phyloP scores from a whole-genome alignment of 53 echinoderm and acorn worm species.

The Henricia sp. region DNA sequence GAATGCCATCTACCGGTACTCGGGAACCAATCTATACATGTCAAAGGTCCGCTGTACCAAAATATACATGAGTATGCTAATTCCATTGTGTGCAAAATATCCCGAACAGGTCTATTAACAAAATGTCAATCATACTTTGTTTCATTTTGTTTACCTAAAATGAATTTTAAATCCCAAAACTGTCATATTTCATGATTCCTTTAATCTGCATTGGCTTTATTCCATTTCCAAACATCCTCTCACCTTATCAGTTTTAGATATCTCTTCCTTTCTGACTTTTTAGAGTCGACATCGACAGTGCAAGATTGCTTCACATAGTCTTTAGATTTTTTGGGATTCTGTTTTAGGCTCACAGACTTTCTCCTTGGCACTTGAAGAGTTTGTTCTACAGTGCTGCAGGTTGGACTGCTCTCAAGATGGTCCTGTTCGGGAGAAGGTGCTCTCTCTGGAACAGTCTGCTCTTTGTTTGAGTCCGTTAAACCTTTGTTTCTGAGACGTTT shows the following conservation, averaged over 20 bases:
- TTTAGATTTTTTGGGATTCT: not conserved
- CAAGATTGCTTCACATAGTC: too few species aligned
- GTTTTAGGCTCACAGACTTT: not conserved
- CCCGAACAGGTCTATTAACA: too few species aligned
- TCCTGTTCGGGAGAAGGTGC: not conserved
- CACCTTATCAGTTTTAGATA: conserved; percentile 78
- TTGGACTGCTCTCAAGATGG: not conserved
- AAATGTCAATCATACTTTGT: too few species aligned
- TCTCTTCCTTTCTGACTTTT: conserved; percentile 57
- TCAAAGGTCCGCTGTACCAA: too few species aligned
- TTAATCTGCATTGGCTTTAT: not conserved
- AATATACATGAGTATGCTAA: too few species aligned
- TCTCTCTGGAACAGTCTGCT: not conserved
- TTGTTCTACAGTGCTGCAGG: not conserved
- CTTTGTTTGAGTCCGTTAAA: not conserved
- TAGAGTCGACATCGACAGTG: conserved; percentile 12
- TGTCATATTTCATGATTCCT: too few species aligned
- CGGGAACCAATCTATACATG: too few species aligned
- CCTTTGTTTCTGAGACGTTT: conserved; percentile 8
- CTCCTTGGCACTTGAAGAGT: not conserved
- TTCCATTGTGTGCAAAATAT: too few species aligned
- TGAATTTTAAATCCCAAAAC: too few species aligned
- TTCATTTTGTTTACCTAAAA: too few species aligned
- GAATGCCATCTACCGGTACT: too few species aligned
- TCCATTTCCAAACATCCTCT: not conserved